phyloP scores from a whole-genome alignment of 2,888 invertebrate genomes.

The Megaustenia siamemsis region DNA sequence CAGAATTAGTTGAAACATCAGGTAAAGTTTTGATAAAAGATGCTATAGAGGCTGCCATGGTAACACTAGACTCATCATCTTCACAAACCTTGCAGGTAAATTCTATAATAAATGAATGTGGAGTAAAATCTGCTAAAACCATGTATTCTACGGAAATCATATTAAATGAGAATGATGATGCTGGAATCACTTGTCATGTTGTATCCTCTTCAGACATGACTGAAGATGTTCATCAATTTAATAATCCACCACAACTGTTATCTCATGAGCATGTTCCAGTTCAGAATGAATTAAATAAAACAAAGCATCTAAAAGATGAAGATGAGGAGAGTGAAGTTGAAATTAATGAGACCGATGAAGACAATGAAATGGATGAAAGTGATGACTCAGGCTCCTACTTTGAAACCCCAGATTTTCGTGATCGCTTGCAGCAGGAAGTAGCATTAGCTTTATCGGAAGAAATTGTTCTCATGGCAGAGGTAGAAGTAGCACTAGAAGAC shows the following conservation, averaged over 20 bases:
- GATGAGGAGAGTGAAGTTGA: conserved; percentile 30
- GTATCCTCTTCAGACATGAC: too few species aligned
- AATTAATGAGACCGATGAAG: conserved; percentile 16
- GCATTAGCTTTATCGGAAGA: conserved; percentile 54
- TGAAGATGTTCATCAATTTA: background rate
- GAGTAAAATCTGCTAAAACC: background rate
- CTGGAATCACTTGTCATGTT: too few species aligned
- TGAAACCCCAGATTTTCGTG: conserved; percentile 46
- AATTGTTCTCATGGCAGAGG: conserved; percentile 56
- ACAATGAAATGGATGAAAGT: conserved; percentile 1
- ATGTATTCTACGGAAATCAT: background rate
- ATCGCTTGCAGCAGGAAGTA: conserved; percentile 46
- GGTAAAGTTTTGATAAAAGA: too few species aligned
- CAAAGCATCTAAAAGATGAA: conserved; percentile 20
- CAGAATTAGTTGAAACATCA: too few species aligned
- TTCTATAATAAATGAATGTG: background rate
- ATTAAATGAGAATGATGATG: background rate
- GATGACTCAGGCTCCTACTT: conserved; percentile 36
- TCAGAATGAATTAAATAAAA: conserved; percentile 45
- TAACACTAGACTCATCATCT: too few species aligned
- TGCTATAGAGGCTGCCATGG: too few species aligned
- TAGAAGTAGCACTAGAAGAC: conserved; percentile 56
- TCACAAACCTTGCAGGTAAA: background rate
- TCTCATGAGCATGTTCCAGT: background rate
- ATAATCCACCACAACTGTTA: background rate